Percentiles rank a stretch among this genome's conserved stretches.
phyloP scores from a whole-genome alignment of 2,113 vertebrate species.

The Melanostigma gelatinosum region DNA sequence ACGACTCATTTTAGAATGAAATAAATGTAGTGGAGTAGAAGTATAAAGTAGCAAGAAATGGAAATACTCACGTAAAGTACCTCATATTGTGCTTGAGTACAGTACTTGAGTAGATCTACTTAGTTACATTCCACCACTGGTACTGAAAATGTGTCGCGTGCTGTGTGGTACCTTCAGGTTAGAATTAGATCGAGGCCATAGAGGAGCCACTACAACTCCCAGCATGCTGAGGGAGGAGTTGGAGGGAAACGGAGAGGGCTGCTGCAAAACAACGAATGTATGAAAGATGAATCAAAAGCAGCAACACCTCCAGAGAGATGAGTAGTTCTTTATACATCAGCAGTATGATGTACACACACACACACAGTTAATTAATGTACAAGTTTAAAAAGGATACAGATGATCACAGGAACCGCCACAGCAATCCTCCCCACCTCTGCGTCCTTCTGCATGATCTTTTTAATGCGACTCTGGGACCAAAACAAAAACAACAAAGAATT shows the following conservation, averaged over 20 bases:
- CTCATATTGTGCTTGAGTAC: too few species aligned
- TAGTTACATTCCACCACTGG: too few species aligned
- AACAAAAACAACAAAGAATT: constrained; percentile 2
- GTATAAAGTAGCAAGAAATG: too few species aligned
- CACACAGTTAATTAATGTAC: not conserved
- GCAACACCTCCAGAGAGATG: not conserved
- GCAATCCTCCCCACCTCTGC: constrained; percentile 82
- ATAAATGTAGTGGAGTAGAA: too few species aligned
- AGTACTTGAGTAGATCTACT: too few species aligned
- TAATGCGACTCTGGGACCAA: constrained; percentile 77
- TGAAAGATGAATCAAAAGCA: not conserved
- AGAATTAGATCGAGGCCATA: not conserved
- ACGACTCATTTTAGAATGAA: too few species aligned
- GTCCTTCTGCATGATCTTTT: constrained; percentile 86
- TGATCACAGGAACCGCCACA: constrained; percentile 81
- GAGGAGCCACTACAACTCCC: constrained; percentile 22
- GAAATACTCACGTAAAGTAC: too few species aligned
- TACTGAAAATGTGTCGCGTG: too few species aligned
- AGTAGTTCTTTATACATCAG: not conserved
- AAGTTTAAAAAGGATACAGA: constrained; percentile 77
- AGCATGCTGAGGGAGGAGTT: constrained; percentile 14
- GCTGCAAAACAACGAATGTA: not conserved
- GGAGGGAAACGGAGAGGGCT: not conserved
- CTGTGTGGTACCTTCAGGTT: too few species aligned
- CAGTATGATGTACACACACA: not conserved